phyloP scores from a whole-genome alignment of 2,797 vertebrate genomes.

The Anguilla anguilla region DNA sequence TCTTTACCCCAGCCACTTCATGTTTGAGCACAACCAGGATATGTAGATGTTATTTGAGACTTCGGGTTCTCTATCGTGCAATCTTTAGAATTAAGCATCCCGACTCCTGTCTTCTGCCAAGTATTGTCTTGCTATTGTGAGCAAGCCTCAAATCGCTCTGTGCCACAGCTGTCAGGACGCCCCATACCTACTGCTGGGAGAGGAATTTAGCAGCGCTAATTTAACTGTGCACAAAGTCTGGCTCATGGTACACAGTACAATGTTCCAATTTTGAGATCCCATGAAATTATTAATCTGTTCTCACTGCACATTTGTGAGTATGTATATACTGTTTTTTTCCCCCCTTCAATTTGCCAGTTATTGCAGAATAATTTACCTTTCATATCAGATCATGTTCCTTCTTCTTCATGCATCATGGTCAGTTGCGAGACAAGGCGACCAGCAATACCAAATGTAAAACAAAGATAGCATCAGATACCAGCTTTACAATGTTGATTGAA shows the following conservation, averaged over 20 bases:
- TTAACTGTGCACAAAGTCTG: background rate
- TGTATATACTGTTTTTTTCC: background rate
- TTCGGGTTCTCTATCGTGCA: background rate
- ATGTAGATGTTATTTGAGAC: constrained; percentile 4
- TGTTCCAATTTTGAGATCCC: background rate
- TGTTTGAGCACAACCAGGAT: constrained; percentile 16
- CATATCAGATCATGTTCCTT: background rate
- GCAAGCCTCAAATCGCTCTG: background rate
- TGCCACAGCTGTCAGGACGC: background rate
- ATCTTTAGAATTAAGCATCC: background rate
- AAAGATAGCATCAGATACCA: constrained; percentile 10
- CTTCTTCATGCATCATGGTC: background rate
- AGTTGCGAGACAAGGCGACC: background rate
- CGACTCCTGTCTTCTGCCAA: background rate
- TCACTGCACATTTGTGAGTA: background rate
- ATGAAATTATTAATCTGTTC: background rate
- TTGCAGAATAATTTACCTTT: constrained; percentile 7
- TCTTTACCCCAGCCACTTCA: background rate
- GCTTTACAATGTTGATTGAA: background rate
- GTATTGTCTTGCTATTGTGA: constrained; percentile 15
- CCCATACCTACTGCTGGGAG: background rate
- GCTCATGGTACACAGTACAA: background rate
- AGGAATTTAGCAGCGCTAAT: background rate
- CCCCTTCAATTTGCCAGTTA: background rate
- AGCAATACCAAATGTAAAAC: background rate